phyloP scores from a whole-genome alignment of 2,888 invertebrate genomes.

The Drosophila monieri region DNA sequence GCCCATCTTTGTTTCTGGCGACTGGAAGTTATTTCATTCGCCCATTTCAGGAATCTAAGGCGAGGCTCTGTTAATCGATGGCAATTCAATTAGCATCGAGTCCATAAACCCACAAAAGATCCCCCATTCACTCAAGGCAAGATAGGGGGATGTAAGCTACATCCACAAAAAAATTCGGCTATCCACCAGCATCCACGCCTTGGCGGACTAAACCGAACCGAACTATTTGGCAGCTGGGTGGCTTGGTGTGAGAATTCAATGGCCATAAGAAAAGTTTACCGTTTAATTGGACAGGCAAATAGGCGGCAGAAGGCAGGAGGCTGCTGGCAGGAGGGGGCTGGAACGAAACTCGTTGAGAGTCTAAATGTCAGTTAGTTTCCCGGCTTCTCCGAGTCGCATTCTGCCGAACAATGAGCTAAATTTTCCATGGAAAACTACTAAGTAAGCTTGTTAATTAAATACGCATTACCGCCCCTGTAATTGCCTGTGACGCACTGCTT shows the following conservation, averaged over 20 bases:
- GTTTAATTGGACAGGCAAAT: conserved; percentile 66
- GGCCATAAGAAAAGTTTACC: conserved; percentile 66
- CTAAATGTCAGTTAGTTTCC: conserved; percentile 45
- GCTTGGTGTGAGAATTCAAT: conserved; percentile 38
- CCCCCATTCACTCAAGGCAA: conserved; percentile 4
- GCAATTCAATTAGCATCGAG: conserved; percentile 43
- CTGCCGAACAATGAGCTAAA: conserved; percentile 60
- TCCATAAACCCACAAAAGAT: conserved; percentile 34
- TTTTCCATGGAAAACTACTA: conserved; percentile 74
- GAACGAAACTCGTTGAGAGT: conserved; percentile 21
- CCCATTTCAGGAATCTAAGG: conserved; percentile 19
- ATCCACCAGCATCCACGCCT: neutral
- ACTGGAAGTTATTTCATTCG: conserved; percentile 28
- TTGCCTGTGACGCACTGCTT: conserved; percentile 68
- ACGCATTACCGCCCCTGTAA: conserved; percentile 76
- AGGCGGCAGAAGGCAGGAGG: conserved; percentile 17
- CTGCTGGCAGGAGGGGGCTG: neutral
- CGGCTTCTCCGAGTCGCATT: conserved; percentile 31
- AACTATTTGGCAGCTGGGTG: conserved; percentile 8
- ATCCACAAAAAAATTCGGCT: conserved; percentile 6
- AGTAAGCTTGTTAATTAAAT: conserved; percentile 79
- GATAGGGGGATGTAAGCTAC: neutral
- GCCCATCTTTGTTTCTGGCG: neutral
- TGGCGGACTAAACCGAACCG: neutral
- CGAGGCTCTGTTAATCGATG: conserved; percentile 36